phyloP scores from a whole-genome alignment of 2,888 invertebrate genomes.

The Spodoptera picta region DNA sequence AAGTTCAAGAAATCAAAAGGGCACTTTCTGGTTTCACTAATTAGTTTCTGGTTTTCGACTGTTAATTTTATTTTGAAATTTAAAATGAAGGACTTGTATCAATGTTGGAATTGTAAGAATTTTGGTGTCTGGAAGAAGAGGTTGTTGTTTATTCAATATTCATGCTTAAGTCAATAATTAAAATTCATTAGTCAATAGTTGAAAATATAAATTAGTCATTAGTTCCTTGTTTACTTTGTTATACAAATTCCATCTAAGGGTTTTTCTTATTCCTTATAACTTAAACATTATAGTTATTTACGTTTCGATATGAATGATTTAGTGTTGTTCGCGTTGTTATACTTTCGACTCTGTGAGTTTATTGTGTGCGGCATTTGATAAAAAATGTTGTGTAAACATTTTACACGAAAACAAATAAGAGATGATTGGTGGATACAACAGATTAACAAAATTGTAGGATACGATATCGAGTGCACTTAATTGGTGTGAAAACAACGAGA shows the following conservation, averaged over 20 bases:
- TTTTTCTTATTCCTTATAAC: conserved; percentile 27
- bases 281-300: conserved; percentile 14
- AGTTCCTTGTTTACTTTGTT: conserved; percentile 52
- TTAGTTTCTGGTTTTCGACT: conserved; percentile 58
- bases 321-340: conserved; percentile 2
- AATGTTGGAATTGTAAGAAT: conserved; percentile 65
- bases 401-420: conserved; percentile 46
- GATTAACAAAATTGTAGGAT: conserved; percentile 67
- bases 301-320: conserved; percentile 1
- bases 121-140: conserved; percentile 61
- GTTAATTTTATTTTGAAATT: conserved; percentile 60
- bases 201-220: conserved; percentile 52
- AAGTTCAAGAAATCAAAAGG: conserved; percentile 39
- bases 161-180: conserved; percentile 62
- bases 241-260: conserved; percentile 23
- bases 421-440: conserved; percentile 60
- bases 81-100: conserved; percentile 53
- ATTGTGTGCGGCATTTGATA: conserved; percentile 4
- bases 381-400: conserved; percentile 32
- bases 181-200: conserved; percentile 68
- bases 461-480: conserved; percentile 59
- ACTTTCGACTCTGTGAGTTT: conserved; percentile 6
- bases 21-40: conserved; percentile 55
- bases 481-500: conserved; percentile 63
- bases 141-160: conserved; percentile 62